Percentiles rank a stretch among this genome's conserved stretches.
phyloP scores from a whole-genome alignment of 2,888 invertebrate species.

The Apamea sordens region DNA sequence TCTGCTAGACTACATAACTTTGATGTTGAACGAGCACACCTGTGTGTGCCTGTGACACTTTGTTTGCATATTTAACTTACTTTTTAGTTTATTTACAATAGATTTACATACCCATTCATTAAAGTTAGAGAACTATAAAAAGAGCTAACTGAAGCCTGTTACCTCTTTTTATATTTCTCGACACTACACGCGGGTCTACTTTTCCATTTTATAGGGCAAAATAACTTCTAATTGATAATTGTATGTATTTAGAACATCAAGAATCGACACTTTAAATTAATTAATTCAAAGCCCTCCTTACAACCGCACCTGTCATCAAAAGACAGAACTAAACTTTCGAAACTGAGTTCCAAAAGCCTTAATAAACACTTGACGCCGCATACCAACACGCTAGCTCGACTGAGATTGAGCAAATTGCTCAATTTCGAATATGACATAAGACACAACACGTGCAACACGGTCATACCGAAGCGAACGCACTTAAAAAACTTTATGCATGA shows the following conservation, averaged over 20 bases:
- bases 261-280: slow-evolving; percentile 25
- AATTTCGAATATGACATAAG: slow-evolving; percentile 60
- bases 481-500: slow-evolving; percentile 16
- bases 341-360: slow-evolving; percentile 43
- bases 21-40: slow-evolving; percentile 16
- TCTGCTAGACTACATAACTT: slow-evolving; percentile 5
- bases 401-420: slow-evolving; percentile 48
- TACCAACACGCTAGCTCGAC: slow-evolving; percentile 47
- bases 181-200: background rate
- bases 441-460: slow-evolving; percentile 13
- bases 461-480: slow-evolving; percentile 9
- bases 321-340: slow-evolving; percentile 45
- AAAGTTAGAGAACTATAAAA: background rate
- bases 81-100: slow-evolving; percentile 21
- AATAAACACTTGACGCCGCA: slow-evolving; percentile 33
- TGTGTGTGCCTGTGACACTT: slow-evolving; percentile 7
- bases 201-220: background rate
- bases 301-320: slow-evolving; percentile 17
- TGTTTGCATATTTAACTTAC: slow-evolving; percentile 1
- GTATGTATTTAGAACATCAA: slow-evolving; percentile 21
- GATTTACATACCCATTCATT: background rate
- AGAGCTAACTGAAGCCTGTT: too few species aligned
- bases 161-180: background rate
- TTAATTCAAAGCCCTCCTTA: slow-evolving; percentile 13
- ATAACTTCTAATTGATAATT: background rate